These are phyloP conservation scores for Oryzias curvinotus DNA, from an alignment of 2,113 vertebrate genomes.

Conservation along the genomic window DNA sequence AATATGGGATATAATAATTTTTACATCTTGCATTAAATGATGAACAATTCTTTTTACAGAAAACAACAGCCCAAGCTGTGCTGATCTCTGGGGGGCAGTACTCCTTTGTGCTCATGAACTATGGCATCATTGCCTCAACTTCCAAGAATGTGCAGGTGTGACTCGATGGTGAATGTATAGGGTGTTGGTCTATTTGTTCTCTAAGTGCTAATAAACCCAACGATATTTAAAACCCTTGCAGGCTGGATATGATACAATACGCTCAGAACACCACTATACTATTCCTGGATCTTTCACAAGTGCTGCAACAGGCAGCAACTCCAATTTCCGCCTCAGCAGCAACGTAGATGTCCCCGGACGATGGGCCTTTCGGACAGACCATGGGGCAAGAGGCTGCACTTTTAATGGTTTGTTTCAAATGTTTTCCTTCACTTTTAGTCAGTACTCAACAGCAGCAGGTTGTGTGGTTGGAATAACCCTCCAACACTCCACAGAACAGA, in stretches of 20 bases:
- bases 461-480: too few relatives aligned
- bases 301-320: not conserved
- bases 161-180: fast-evolving
- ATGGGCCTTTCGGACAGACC: constrained; percentile 55
- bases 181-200: not conserved
- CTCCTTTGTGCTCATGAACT: constrained; percentile 71
- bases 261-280: constrained; percentile 32
- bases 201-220: not conserved
- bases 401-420: constrained; percentile 25
- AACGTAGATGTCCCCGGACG: constrained; percentile 45
- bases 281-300: constrained; percentile 43
- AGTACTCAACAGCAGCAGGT: too few relatives aligned
- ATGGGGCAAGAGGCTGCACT: constrained; percentile 28
- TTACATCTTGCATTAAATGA: not conserved
- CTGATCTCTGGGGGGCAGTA: constrained; percentile 45
- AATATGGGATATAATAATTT: not conserved
- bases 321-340: constrained; percentile 24
- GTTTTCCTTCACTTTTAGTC: too few relatives aligned
- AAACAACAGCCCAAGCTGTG: constrained; percentile 62
- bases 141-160: constrained; percentile 4
- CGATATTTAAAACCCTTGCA: constrained; percentile 20
- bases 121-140: constrained; percentile 43
- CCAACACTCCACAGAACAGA: too few relatives aligned
- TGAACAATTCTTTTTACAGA: constrained; percentile 29
- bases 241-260: constrained; percentile 62